Evolutionary conservation across 2,113 vertebrate genomes (phyloP).

Genomic region (Catharus bicknelli): DNA sequence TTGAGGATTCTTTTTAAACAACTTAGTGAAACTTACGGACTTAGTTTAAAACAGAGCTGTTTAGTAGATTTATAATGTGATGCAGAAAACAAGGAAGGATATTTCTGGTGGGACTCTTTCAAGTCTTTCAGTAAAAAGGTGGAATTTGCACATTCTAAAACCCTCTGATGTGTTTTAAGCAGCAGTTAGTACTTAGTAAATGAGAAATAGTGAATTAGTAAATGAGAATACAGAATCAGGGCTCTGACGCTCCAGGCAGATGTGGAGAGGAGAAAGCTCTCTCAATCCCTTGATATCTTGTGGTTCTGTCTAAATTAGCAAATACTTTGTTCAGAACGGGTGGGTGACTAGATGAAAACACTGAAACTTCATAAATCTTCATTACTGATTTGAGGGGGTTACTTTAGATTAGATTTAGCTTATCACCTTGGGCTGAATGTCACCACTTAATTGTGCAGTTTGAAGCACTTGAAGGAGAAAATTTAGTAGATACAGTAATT

Average conservation of each 20-base stretch:
- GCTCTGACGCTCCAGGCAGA: not conserved
- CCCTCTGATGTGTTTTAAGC: not conserved
- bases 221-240: not conserved
- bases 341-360: not conserved
- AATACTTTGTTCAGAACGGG: not conserved
- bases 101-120: not conserved
- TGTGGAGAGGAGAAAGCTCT: not conserved
- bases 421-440: not conserved
- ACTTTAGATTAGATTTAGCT: not conserved
- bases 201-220: not conserved
- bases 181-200: not conserved
- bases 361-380: not conserved
- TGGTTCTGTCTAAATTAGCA: not conserved
- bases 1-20: not conserved
- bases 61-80: not conserved
- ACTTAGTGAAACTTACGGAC: not conserved
- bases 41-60: not conserved
- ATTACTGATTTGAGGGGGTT: not conserved
- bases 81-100: not conserved
- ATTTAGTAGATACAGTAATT: not conserved
- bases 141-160: not conserved
- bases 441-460: not conserved
- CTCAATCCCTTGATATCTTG: not conserved
- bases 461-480: not conserved
- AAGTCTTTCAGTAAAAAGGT: not conserved